Percentiles rank a stretch among this genome's conserved stretches.
phyloP scores from a whole-genome alignment of 2,888 invertebrate genomes.

The Micoletzkya japonica region DNA sequence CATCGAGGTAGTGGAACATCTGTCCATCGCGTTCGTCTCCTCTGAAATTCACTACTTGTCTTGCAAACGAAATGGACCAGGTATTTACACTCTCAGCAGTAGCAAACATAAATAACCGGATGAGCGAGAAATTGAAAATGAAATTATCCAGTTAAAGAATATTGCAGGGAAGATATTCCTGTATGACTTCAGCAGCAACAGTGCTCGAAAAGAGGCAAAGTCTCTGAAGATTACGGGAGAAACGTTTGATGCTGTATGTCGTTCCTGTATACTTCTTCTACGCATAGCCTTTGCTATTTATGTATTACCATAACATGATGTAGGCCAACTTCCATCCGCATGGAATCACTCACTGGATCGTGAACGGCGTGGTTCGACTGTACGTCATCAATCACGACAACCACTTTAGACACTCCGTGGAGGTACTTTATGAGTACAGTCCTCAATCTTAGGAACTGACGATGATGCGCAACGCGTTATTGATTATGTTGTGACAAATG shows the following conservation, averaged over 20 bases:
- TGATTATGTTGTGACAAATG: neutral
- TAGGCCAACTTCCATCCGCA: slow-evolving; percentile 43
- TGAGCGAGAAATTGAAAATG: neutral
- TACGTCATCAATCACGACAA: slow-evolving; percentile 40
- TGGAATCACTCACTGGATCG: slow-evolving; percentile 40
- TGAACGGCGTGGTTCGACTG: slow-evolving; percentile 38
- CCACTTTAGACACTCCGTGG: slow-evolving; percentile 39
- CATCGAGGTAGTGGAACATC: slow-evolving; percentile 36
- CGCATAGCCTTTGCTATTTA: neutral
- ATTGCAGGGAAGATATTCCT: slow-evolving; percentile 39
- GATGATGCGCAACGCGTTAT: neutral
- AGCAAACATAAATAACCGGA: neutral
- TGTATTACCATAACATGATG: neutral
- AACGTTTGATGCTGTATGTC: slow-evolving; percentile 12
- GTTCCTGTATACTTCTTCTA: neutral
- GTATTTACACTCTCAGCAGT: too few relatives aligned
- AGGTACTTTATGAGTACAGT: slow-evolving; percentile 14
- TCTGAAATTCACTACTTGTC: slow-evolving; percentile 46
- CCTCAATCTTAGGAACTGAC: neutral
- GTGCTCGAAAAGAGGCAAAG: slow-evolving; percentile 6
- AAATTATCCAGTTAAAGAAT: neutral
- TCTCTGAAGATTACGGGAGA: slow-evolving; percentile 24
- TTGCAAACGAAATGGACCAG: too few relatives aligned
- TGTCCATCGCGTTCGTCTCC: slow-evolving; percentile 42
- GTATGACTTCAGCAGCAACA: slow-evolving; percentile 36